Evolutionary conservation across 2,888 invertebrate species (phyloP).

Genomic region (Cyclophora albipunctata): DNA sequence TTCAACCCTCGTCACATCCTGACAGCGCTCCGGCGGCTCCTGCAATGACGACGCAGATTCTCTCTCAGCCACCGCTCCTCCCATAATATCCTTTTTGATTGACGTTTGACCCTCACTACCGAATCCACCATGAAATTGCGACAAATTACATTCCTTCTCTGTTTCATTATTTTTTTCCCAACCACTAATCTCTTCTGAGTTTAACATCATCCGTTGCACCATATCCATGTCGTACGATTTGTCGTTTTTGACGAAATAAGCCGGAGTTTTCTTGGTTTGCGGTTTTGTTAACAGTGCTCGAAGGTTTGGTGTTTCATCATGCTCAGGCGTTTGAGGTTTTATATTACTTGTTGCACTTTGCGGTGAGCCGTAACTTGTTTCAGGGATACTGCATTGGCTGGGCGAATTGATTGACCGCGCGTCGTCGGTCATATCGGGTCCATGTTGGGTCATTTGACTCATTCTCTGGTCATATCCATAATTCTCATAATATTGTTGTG

Average conservation of each 20-base stretch:
- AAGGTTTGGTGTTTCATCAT: conserved; percentile 72
- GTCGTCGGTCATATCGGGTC: conserved; percentile 41
- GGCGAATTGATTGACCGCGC: conserved; percentile 48
- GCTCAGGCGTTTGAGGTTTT: conserved; percentile 43
- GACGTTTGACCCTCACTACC: conserved; percentile 51
- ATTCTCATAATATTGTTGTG: conserved; percentile 43
- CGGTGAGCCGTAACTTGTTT: conserved; percentile 56
- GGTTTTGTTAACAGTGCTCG: conserved; percentile 73
- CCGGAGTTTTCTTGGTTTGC: conserved; percentile 35
- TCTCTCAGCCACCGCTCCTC: conserved; percentile 43
- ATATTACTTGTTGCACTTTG: conserved; percentile 46
- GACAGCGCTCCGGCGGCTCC: conserved; percentile 52
- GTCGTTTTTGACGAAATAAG: conserved; percentile 43
- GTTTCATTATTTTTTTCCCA: conserved; percentile 56
- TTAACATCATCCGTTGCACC: conserved; percentile 43
- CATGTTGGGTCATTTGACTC: conserved; percentile 28
- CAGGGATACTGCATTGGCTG: conserved; percentile 51
- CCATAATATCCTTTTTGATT: conserved; percentile 52
- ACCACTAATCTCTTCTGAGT: conserved; percentile 37
- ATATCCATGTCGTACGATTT: conserved; percentile 45
- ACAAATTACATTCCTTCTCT: conserved; percentile 56
- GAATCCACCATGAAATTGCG: conserved; percentile 67
- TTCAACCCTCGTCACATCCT: conserved; percentile 64
- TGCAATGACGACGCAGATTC: conserved; percentile 58
- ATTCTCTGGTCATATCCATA: conserved; percentile 42